Base-by-base conservation (phyloP, 2,888 invertebrate species). In the Andricus quercusramuli region DNA sequence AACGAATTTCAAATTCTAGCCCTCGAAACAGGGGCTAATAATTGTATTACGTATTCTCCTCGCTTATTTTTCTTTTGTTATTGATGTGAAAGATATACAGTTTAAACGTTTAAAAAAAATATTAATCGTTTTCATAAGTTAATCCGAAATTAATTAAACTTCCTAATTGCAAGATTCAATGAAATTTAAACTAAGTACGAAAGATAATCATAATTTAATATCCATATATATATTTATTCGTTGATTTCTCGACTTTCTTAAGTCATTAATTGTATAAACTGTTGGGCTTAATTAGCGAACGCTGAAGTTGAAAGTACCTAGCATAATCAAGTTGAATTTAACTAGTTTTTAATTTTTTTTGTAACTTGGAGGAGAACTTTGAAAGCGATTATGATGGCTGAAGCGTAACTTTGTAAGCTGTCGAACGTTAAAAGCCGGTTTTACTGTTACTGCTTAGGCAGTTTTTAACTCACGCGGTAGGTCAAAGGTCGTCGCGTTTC, bases 381-480 rank as follows among this genome's bases (percentile, higher is more conserved):
- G n/a, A 20, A 74, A n/a, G n/a, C 74, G 74, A 74, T 74, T 74
- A 74, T 56, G 74, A 65, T 77, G 77, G 64, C n/a, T 65, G 44
- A 37, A 77, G 64, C 77, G 62, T 64, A 77, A 77, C 77, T 77
- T 65, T 77, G 64, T 65, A 47, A 77, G 22, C 62, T 77, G 77
- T 77, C 77, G 82, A 87, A 87, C 88, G 84, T 86, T 88, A 89
- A 89, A 86, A 89, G 89, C 89, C 87, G 89, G 88, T 89, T 89
- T 89, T 85, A 88, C 86, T 86, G 87, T 88, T 88, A 88, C 87
- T 87, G 87, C 86, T 82, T 81, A 80, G 83, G 80, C 78, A 78
- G 82, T 82, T 85, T 77, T 83, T 79, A 81, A 66, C 78, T 70
- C 68, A 78, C 83, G 78, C 82, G 82, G 83, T 70, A 79, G 88